Evolutionary conservation across 1,140 invertebrate genomes (phyloP).

Genomic region (Nephotettix cincticeps): DNA sequence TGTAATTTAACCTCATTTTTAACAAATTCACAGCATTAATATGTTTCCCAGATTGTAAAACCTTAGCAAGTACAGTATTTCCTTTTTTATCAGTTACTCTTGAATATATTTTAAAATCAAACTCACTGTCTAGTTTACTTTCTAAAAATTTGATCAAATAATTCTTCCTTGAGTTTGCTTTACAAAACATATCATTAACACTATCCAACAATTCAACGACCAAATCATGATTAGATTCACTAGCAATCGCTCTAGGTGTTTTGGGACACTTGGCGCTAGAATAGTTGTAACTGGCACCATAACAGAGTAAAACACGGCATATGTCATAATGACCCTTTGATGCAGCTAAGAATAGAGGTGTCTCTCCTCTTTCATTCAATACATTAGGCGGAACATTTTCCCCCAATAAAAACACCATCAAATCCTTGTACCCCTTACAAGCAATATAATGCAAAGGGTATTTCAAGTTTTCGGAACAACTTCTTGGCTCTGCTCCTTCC

Average conservation of each 20-base stretch:
- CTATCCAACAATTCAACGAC: background rate
- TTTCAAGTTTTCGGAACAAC: background rate
- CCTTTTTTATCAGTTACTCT: too few species aligned
- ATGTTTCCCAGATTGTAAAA: too few species aligned
- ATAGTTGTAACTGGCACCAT: background rate
- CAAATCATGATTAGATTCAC: background rate
- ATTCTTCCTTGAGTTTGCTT: background rate
- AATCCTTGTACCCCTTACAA: background rate
- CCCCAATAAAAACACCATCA: background rate
- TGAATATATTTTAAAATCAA: too few species aligned
- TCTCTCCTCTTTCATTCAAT: background rate
- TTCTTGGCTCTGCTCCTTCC: background rate
- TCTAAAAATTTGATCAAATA: too few species aligned
- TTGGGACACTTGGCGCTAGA: background rate
- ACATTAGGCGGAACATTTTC: background rate
- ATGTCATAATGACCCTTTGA: background rate
- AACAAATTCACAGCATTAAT: too few species aligned
- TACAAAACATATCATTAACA: background rate
- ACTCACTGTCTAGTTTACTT: too few species aligned
- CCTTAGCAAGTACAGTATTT: too few species aligned
- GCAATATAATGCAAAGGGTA: background rate
- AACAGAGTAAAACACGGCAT: background rate
- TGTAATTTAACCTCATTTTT: too few species aligned
- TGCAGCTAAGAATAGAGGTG: background rate
- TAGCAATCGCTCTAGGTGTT: background rate